Percentiles rank a stretch among this genome's conserved stretches.
phyloP scores from a whole-genome alignment of 2,888 invertebrate genomes.

The Nymphalis c-album region DNA sequence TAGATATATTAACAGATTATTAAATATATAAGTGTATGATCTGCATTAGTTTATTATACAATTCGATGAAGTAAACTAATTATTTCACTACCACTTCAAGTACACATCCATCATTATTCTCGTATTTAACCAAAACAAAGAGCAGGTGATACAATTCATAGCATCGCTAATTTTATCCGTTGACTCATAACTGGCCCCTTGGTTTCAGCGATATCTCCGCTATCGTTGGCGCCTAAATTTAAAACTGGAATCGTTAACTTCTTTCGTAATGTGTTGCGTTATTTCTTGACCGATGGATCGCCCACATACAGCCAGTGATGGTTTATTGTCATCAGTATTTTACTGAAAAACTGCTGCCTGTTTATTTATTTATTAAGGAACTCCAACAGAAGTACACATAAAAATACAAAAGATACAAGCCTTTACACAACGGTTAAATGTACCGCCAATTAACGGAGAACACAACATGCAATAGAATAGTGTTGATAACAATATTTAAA shows the following conservation, averaged over 20 bases:
- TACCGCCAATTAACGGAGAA: too few relatives aligned
- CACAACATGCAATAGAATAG: too few relatives aligned
- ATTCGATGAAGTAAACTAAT: too few relatives aligned
- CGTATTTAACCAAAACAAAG: slow-evolving; percentile 12
- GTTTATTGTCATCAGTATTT: neutral
- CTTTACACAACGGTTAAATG: too few relatives aligned
- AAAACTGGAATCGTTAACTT: slow-evolving; percentile 54
- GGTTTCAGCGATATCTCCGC: slow-evolving; percentile 44
- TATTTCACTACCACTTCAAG: too few relatives aligned
- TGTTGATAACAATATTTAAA: too few relatives aligned
- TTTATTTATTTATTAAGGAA: too few relatives aligned
- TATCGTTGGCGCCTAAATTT: slow-evolving; percentile 61
- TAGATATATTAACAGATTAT: too few relatives aligned
- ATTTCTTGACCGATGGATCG: slow-evolving; percentile 12
- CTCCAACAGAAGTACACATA: too few relatives aligned
- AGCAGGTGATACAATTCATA: slow-evolving; percentile 37
- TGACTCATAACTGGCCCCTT: slow-evolving; percentile 50
- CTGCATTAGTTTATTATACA: too few relatives aligned
- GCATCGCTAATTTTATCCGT: slow-evolving; percentile 36
- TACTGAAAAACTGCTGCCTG: neutral
- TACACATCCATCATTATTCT: neutral
- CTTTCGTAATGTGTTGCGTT: slow-evolving; percentile 30
- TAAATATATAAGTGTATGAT: too few relatives aligned
- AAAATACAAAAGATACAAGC: too few relatives aligned
- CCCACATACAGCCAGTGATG: slow-evolving; percentile 8